These are phyloP conservation scores for Hylomyscus alleni DNA, from an alignment of 2,797 vertebrate species.

Conservation along the genomic window DNA sequence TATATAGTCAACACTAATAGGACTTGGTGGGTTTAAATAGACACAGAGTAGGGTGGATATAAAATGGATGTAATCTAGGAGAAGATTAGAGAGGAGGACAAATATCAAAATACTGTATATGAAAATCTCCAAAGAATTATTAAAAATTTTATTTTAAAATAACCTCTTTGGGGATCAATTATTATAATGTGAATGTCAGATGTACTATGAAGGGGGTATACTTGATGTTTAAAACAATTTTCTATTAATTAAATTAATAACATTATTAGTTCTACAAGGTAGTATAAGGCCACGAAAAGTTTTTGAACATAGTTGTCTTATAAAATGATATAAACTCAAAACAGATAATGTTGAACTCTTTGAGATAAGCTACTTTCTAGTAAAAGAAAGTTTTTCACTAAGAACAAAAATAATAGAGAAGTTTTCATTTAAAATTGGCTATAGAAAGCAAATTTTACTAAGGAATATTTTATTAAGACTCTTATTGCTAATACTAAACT, in stretches of 20 bases:
- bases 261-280: background rate
- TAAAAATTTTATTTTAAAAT: background rate
- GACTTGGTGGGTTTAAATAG: background rate
- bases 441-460: background rate
- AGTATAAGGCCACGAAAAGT: background rate
- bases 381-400: background rate
- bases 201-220: background rate
- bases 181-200: background rate
- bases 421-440: background rate
- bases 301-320: background rate
- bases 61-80: background rate
- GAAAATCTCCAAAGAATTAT: background rate
- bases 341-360: background rate
- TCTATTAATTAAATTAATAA: background rate
- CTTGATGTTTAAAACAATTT: background rate
- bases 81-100: background rate
- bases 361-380: background rate
- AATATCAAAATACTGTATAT: background rate
- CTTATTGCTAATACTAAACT: background rate
- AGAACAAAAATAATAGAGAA: background rate
- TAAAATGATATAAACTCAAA: constrained; percentile 13
- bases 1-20: background rate
- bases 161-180: background rate
- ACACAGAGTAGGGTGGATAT: background rate
- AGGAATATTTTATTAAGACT: background rate